These are phyloP conservation scores for Haemorhous mexicanus DNA, from an alignment of 2,113 vertebrate species.

Conservation along the genomic window DNA sequence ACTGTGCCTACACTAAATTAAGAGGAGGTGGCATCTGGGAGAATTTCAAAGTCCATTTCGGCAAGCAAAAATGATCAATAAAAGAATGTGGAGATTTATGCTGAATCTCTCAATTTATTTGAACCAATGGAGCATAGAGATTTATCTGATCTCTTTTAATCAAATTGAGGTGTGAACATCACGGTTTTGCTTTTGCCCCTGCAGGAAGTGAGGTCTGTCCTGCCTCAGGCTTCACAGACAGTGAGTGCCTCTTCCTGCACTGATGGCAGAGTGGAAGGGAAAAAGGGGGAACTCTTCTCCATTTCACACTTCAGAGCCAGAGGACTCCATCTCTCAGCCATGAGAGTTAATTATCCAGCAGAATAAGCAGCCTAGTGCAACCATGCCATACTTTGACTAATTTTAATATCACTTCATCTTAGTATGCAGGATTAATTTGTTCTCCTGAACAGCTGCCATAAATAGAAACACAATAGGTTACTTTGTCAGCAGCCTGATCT, in stretches of 20 bases:
- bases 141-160: background rate
- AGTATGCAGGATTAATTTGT: slow-evolving; percentile 39
- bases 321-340: background rate
- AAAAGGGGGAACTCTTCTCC: background rate
- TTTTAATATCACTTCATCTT: slow-evolving; percentile 52
- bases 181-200: background rate
- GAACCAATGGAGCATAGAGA: background rate
- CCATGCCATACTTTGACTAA: background rate
- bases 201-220: background rate
- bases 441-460: background rate
- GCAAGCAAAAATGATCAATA: background rate
- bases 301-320: background rate
- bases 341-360: background rate
- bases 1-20: slow-evolving; percentile 44
- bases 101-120: slow-evolving; percentile 1
- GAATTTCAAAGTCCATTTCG: slow-evolving; percentile 13
- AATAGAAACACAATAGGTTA: slow-evolving; percentile 23
- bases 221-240: fast-evolving
- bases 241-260: background rate
- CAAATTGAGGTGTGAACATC: background rate
- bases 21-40: background rate
- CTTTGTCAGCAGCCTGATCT: background rate
- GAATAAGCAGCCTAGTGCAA: slow-evolving; percentile 9
- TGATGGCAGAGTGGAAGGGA: fast-evolving
- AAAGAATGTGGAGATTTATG: background rate